Conservation (phyloP, 2,113 vertebrate species). For the Penelope pileata region DNA sequence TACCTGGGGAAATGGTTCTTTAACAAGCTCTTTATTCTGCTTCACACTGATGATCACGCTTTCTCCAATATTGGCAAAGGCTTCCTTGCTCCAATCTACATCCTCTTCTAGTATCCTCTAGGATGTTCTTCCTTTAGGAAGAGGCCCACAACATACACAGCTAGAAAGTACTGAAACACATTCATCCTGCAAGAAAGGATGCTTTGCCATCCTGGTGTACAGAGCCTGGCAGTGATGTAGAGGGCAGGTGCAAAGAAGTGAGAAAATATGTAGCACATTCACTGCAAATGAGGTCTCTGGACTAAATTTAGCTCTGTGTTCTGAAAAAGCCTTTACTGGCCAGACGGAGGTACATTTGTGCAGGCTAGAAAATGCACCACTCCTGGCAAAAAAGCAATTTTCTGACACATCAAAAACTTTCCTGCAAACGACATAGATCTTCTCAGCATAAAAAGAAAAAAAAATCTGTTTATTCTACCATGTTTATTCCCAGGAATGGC, state of each 20-base stretch:
- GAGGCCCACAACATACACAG: neutral
- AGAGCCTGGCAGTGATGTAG: neutral
- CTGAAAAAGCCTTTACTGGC: neutral
- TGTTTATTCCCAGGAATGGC: neutral
- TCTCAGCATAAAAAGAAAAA: neutral
- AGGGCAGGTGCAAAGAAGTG: neutral
- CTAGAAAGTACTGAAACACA: neutral
- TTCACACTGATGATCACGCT: neutral
- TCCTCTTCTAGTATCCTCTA: neutral
- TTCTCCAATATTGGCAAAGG: neutral
- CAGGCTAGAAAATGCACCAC: neutral
- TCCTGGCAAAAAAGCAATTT: neutral
- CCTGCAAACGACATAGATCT: neutral
- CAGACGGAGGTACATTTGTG: accelerated
- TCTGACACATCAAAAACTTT: neutral
- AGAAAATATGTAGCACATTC: neutral
- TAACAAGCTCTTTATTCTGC: neutral
- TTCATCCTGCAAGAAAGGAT: neutral
- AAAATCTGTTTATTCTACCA: neutral
- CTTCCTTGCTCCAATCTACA: neutral
- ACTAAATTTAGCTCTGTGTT: neutral
- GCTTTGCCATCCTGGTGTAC: neutral
- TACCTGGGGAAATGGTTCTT: neutral
- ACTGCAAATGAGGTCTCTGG: neutral
- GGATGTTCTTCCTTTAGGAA: too few relatives aligned